Conservation (phyloP, 2,888 invertebrate species). For the Melanargia galathea region DNA sequence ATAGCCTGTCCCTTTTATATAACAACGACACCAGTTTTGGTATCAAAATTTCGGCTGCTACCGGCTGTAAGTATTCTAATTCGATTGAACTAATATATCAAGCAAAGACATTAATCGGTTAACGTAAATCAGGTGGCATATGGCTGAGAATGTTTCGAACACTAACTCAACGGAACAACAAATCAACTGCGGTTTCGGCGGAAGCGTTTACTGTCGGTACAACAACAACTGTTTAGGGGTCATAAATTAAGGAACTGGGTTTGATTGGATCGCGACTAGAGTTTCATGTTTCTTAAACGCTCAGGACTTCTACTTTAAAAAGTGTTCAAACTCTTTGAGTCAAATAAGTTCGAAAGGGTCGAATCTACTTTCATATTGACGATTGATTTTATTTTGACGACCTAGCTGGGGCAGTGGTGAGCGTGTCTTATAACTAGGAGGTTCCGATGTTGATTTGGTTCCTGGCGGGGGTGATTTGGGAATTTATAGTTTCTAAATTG, state of each 20-base stretch:
- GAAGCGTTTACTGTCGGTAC: constrained; percentile 65
- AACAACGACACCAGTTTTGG: no score
- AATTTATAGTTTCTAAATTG: no score
- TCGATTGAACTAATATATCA: constrained; percentile 24
- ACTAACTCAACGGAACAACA: constrained; percentile 75
- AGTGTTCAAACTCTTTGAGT: background rate
- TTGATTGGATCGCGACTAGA: constrained; percentile 31
- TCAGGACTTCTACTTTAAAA: background rate
- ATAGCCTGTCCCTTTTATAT: no score
- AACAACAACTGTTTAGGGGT: constrained; percentile 65
- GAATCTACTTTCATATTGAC: no score
- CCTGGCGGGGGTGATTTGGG: no score
- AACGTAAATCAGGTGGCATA: constrained; percentile 57
- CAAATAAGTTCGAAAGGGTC: no score
- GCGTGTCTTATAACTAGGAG: no score
- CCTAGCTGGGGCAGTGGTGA: no score
- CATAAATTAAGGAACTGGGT: constrained; percentile 63
- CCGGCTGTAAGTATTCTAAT: constrained; percentile 12
- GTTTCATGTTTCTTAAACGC: constrained; percentile 8
- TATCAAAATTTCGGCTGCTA: no score
- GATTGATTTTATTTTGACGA: no score
- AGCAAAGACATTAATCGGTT: constrained; percentile 35
- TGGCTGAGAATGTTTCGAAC: constrained; percentile 68
- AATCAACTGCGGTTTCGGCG: constrained; percentile 77
- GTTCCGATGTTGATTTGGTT: no score